Percentiles rank a stretch among this genome's conserved stretches.
Conservation (phyloP, 1,140 invertebrate species). For the Lanistes nyassanus region DNA sequence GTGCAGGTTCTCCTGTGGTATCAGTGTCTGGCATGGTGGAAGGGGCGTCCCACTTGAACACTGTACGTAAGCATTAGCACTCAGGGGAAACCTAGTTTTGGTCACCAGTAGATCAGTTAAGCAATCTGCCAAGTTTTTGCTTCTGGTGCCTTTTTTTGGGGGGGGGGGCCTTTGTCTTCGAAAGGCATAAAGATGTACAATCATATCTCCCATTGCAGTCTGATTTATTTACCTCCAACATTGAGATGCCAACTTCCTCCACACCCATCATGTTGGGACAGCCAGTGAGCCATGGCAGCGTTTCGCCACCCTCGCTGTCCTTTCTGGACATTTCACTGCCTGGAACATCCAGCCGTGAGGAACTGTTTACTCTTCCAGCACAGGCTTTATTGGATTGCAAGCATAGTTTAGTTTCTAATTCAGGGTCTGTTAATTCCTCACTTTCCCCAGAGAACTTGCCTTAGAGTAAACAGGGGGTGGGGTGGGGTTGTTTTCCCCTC, state of each 20-base stretch:
- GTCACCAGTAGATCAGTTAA: no score
- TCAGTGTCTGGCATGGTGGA: background rate
- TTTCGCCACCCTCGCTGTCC: slow-evolving; percentile 46
- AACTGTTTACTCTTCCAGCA: background rate
- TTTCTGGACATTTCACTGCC: slow-evolving; percentile 48
- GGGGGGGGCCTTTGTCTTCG: no score
- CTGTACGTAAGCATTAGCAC: slow-evolving; percentile 3
- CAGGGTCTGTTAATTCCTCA: no score
- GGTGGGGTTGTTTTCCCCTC: no score
- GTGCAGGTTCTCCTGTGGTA: background rate
- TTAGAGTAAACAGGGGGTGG: no score
- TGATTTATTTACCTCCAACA: slow-evolving; percentile 8
- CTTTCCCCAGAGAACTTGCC: no score
- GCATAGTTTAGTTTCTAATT: no score
- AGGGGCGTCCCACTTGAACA: background rate
- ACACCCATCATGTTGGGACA: slow-evolving; percentile 12
- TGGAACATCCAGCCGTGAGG: slow-evolving; percentile 27
- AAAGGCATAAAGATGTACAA: no score
- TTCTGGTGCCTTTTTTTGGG: no score
- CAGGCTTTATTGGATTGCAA: no score
- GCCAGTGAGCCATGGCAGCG: slow-evolving; percentile 6
- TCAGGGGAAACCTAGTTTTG: no score
- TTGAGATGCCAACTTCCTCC: slow-evolving; percentile 20
- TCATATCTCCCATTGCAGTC: slow-evolving; percentile 12
- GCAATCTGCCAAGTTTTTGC: no score